Percentiles rank a stretch among this genome's conserved stretches.
These are phyloP conservation scores for Paedocypris sp. DNA, from an alignment of 2,113 vertebrate genomes.

Conservation along the genomic window DNA sequence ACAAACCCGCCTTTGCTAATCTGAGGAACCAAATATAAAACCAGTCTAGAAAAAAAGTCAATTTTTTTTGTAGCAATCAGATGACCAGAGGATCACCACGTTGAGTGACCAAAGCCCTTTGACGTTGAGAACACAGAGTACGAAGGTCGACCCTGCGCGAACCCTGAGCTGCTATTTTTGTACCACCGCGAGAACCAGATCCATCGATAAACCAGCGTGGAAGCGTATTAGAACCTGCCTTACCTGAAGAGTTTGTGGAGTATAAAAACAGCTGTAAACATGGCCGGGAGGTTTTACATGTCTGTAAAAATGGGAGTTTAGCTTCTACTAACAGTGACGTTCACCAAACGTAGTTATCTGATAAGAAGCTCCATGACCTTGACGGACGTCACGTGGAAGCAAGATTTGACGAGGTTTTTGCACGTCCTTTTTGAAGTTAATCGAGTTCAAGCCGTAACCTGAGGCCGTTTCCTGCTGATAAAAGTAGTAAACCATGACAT, in stretches of 20 bases:
- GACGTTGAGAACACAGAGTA: neutral
- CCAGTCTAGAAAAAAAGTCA: too few relatives aligned
- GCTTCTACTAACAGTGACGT: too few relatives aligned
- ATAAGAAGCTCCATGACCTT: too few relatives aligned
- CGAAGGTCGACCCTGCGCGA: conserved; percentile 4
- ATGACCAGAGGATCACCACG: too few relatives aligned
- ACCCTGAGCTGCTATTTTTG: conserved; percentile 26
- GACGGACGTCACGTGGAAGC: neutral
- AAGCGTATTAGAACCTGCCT: conserved; percentile 9
- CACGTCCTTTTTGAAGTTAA: conserved; percentile 20
- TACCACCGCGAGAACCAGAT: neutral
- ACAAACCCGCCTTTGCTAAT: too few relatives aligned
- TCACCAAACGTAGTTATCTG: too few relatives aligned
- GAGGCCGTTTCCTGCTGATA: too few relatives aligned
- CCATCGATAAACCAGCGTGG: neutral
- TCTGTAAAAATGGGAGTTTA: too few relatives aligned
- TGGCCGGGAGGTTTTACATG: too few relatives aligned
- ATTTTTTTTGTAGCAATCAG: too few relatives aligned
- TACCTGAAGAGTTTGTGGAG: neutral
- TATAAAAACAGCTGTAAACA: neutral
- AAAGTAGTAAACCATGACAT: too few relatives aligned
- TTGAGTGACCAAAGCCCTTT: conserved; percentile 14
- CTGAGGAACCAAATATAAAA: too few relatives aligned
- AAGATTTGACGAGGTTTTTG: neutral
- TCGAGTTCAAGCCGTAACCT: conserved; percentile 21